phyloP scores from a whole-genome alignment of 2,888 invertebrate species.

The Torymus auratus region DNA sequence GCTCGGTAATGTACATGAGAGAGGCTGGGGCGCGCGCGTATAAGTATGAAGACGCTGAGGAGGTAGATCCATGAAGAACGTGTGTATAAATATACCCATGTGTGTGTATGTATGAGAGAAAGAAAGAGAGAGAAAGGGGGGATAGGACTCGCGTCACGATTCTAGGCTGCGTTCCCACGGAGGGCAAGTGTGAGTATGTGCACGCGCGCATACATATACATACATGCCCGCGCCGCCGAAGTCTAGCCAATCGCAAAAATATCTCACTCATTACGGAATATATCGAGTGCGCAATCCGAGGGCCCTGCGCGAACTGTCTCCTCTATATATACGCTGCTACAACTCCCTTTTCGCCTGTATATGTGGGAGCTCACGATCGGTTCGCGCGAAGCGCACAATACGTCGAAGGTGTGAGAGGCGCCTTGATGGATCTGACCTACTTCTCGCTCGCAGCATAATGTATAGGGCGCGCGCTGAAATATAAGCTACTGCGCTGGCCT shows the following conservation, averaged over 20 bases:
- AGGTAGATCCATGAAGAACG: neutral
- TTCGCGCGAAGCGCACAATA: too few species aligned
- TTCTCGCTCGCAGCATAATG: too few species aligned
- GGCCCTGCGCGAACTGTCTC: conserved; percentile 45
- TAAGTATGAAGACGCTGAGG: neutral
- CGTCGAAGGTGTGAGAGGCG: too few species aligned
- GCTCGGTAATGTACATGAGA: too few species aligned
- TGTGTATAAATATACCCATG: too few species aligned
- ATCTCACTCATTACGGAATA: conserved; percentile 61
- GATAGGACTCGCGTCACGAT: conserved; percentile 58
- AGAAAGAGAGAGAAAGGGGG: conserved; percentile 28
- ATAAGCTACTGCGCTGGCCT: too few species aligned
- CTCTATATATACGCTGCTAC: neutral
- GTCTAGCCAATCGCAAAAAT: conserved; percentile 55
- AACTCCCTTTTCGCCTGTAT: neutral
- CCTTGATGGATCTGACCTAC: too few species aligned
- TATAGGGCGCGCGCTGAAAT: too few species aligned
- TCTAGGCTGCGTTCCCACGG: conserved; percentile 59
- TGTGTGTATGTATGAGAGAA: neutral
- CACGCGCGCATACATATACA: conserved; percentile 1
- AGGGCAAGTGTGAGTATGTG: conserved; percentile 38
- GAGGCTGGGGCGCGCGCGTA: too few species aligned
- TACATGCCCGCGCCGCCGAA: neutral
- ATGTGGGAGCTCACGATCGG: too few species aligned
- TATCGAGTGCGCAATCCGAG: conserved; percentile 58